phyloP scores from a whole-genome alignment of 64 coral and sea anemone species.

The Catalaphyllia jardinei region DNA sequence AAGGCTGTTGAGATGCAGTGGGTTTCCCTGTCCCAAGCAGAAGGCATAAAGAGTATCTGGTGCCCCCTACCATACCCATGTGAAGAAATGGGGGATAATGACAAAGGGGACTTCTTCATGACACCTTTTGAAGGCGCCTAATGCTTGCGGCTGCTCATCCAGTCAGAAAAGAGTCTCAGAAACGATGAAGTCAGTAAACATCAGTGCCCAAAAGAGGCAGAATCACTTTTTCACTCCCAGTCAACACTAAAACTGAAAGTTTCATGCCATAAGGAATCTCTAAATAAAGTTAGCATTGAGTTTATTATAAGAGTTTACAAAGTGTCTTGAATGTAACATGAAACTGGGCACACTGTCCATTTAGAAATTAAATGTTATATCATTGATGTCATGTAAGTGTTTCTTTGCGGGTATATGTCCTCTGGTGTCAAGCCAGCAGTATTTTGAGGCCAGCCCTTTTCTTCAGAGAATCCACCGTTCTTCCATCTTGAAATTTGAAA shows the following conservation, averaged over 20 bases:
- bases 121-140: background rate
- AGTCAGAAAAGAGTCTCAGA: background rate
- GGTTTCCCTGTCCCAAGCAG: background rate
- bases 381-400: too few species aligned
- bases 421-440: too few species aligned
- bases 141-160: background rate
- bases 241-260: background rate
- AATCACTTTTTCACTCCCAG: background rate
- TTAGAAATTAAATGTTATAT: too few species aligned
- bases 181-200: background rate
- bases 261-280: too few species aligned
- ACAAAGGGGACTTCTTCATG: background rate
- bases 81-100: background rate
- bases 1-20: background rate
- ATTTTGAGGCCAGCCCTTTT: too few species aligned
- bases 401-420: too few species aligned
- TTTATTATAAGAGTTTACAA: too few species aligned
- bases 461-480: conserved; percentile 31
- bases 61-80: background rate
- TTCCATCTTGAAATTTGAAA: conserved; percentile 42
- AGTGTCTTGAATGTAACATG: too few species aligned
- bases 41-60: background rate
- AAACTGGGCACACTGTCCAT: too few species aligned
- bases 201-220: background rate
- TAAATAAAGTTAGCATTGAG: too few species aligned